A percentile compares a stretch with the other conserved stretches of the same genome.
These are phyloP conservation scores for Malurus cyaneus DNA, from an alignment of 2,113 vertebrate species.

Conservation along the genomic window DNA sequence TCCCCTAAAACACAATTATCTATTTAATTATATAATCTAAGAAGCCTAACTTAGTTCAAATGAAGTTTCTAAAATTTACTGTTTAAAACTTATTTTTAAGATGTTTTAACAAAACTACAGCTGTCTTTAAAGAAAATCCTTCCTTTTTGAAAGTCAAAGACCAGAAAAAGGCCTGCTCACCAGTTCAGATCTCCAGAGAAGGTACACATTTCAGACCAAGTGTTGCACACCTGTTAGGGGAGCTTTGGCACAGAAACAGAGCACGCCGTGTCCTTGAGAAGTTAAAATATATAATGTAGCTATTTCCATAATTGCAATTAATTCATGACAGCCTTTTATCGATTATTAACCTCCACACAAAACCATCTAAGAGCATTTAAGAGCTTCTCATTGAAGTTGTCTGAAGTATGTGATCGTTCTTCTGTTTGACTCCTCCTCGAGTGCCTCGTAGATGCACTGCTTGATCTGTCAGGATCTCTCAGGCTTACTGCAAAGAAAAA, in stretches of 20 bases:
- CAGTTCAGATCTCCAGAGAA: not conserved
- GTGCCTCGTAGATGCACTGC: rapidly evolving
- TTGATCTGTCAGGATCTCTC: not conserved
- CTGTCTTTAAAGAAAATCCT: not conserved
- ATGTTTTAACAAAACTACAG: not conserved
- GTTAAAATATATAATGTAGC: not conserved
- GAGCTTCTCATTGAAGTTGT: not conserved
- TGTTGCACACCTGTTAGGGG: not conserved
- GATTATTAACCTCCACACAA: not conserved
- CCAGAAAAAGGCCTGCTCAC: not conserved
- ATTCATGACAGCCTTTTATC: not conserved
- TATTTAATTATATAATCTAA: not conserved
- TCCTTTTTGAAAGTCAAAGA: not conserved
- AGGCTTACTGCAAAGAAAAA: not conserved
- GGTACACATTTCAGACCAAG: not conserved
- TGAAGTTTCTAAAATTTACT: not conserved
- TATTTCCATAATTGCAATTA: not conserved
- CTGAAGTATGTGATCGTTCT: not conserved
- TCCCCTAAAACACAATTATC: not conserved
- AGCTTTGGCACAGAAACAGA: not conserved
- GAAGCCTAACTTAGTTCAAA: not conserved
- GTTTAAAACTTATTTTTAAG: not conserved
- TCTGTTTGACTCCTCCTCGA: rapidly evolving
- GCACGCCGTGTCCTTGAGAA: not conserved
- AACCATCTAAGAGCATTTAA: not conserved